Percentiles rank a stretch among this genome's conserved stretches.
Conservation (phyloP, 2,113 vertebrate genomes). For the Prionailurus viverrinus region DNA sequence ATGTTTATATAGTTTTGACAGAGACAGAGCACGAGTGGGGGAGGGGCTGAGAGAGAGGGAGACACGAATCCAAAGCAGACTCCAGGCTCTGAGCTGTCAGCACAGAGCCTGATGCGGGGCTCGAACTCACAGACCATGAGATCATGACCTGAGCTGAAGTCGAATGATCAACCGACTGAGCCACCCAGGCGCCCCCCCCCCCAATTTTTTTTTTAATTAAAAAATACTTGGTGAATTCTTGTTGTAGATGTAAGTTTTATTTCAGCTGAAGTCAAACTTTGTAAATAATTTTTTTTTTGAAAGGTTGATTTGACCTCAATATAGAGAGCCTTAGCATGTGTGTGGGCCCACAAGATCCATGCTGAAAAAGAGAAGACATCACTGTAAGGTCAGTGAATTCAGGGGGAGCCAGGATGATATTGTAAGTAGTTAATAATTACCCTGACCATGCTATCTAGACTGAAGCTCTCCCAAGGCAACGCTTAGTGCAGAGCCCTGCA, state of each 20-base stretch:
- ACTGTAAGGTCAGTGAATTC: not conserved
- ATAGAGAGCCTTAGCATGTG: not conserved
- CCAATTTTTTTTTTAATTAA: no score
- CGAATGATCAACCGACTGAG: no score
- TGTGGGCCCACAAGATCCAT: not conserved
- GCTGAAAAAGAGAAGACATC: not conserved
- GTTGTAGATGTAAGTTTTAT: not conserved
- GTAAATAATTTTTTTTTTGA: not conserved
- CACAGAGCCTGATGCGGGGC: no score
- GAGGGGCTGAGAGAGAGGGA: no score
- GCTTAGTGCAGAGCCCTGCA: not conserved
- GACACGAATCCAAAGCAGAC: no score
- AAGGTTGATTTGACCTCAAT: not conserved
- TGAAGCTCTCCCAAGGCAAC: conserved; percentile 52
- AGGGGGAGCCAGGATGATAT: not conserved
- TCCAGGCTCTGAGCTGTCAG: no score
- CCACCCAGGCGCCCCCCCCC: no score
- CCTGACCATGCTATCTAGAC: not conserved
- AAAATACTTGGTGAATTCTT: not conserved
- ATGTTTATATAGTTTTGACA: no score
- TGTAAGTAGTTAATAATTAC: not conserved
- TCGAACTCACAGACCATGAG: no score
- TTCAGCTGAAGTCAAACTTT: conserved; percentile 40
- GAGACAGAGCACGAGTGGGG: no score
- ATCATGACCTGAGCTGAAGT: no score